Base-by-base conservation (phyloP, 2,113 vertebrate species). In the Thalassarche chlororhynchos region DNA sequence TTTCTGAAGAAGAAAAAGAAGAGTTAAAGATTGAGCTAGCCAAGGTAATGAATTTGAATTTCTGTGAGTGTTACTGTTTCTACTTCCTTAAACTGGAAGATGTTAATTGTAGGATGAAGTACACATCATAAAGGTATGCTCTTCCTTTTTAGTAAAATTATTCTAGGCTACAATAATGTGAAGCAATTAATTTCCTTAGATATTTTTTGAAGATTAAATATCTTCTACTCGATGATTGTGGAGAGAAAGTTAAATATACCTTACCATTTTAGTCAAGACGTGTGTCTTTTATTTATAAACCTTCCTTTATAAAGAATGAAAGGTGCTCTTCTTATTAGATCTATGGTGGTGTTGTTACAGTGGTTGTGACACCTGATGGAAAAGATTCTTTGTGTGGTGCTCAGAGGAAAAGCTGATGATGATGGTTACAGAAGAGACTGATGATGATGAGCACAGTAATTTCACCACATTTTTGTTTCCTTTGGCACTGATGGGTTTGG, bases 1-100 rank as follows among this genome's bases (percentile, higher is more conserved):
- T 99, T 95, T 99, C 99, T 12, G 99, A 99, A 78, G 99, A 99
- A 97, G 99, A 99, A 96, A 98, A 98, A 95, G 99, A 99, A 93
- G 99, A 99, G 94, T 98, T 99, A 71, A 99, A 98, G 84, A 98
- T 91, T 82, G 99, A 99, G 77, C 96, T 99, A 83, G 92, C 94
- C 66, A 99, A 99, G 99, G 99, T 99, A 98, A 87, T 75, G 38
- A 82, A 57, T 57, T 91, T 87, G 26, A 46, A 64, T 91, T 89
- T 84, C 78, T 82, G 10, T 94, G 34, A 28, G 5, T 86, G 20
- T 91, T 93, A 57, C 49, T 84, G 14, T 54, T 91, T 78, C 36
- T 92, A 1, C n/a, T 69, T 95, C 74, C 7, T 61, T 52, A 84
- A 84, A 58, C n/a, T 78, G 54, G 32, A 74, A 87, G 38, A 23